phyloP scores from a whole-genome alignment of 2,113 vertebrate genomes.

The Tricholaema leucomelas region DNA sequence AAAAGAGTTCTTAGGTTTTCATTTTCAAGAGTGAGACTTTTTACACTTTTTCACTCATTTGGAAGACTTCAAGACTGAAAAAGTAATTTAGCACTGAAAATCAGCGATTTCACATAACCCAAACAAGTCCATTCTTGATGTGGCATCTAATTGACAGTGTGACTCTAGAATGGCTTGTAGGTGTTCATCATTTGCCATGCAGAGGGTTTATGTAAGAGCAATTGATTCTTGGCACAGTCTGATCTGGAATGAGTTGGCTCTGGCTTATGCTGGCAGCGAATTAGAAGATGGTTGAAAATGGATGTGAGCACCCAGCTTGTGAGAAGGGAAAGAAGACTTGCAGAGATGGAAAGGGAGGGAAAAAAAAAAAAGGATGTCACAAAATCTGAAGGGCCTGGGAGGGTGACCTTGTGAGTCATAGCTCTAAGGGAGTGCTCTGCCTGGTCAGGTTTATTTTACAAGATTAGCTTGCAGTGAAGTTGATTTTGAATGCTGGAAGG shows the following conservation, averaged over 20 bases:
- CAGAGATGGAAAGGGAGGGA: not conserved
- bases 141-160: not conserved
- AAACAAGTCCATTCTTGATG: not conserved
- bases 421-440: not conserved
- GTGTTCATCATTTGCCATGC: not conserved
- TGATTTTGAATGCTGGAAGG: not conserved
- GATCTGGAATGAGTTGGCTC: not conserved
- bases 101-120: not conserved
- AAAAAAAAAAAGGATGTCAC: not conserved
- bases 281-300: not conserved
- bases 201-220: not conserved
- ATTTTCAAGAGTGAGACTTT: not conserved
- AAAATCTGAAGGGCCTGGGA: not conserved
- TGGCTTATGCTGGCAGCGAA: not conserved
- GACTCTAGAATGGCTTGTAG: not conserved
- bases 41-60: not conserved
- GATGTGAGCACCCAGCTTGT: not conserved
- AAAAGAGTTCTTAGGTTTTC: not conserved
- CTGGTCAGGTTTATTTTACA: conserved; percentile 9
- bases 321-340: not conserved
- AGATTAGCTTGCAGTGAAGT: not conserved
- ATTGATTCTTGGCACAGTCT: not conserved
- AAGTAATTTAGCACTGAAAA: not conserved
- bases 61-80: not conserved
- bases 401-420: not conserved